Evolutionary conservation across 2,888 invertebrate genomes (phyloP).

Genomic region (Pseudoips prasinana): DNA sequence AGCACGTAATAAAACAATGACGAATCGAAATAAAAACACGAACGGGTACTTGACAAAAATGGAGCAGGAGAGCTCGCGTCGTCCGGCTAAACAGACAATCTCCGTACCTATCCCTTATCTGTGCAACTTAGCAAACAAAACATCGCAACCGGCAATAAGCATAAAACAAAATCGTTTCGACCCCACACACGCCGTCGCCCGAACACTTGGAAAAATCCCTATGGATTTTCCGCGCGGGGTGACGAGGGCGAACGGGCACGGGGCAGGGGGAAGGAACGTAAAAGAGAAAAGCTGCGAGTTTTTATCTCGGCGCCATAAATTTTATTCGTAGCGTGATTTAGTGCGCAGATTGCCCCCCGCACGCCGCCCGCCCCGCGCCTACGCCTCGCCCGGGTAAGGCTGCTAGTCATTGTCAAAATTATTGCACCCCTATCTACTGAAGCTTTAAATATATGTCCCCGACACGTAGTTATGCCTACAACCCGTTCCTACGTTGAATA

Average conservation of each 20-base stretch:
- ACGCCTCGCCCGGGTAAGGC: slow-evolving; percentile 78
- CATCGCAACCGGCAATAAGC: slow-evolving; percentile 78
- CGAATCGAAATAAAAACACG: slow-evolving; percentile 28
- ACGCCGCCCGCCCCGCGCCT: slow-evolving; percentile 64
- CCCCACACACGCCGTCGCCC: slow-evolving; percentile 79
- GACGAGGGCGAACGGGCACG: slow-evolving; percentile 40
- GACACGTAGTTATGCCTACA: slow-evolving; percentile 74
- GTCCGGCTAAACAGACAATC: slow-evolving; percentile 64
- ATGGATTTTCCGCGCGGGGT: slow-evolving; percentile 77
- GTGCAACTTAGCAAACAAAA: slow-evolving; percentile 78
- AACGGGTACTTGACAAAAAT: slow-evolving; percentile 34
- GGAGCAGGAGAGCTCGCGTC: slow-evolving; percentile 33
- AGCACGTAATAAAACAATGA: slow-evolving; percentile 33
- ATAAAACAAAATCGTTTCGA: slow-evolving; percentile 81
- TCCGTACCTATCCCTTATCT: slow-evolving; percentile 71
- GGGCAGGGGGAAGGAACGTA: slow-evolving; percentile 74
- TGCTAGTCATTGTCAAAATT: slow-evolving; percentile 83
- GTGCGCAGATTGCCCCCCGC: slow-evolving; percentile 82
- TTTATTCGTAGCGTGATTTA: slow-evolving; percentile 84
- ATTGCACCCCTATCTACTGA: slow-evolving; percentile 82
- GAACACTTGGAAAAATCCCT: slow-evolving; percentile 82
- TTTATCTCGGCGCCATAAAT: slow-evolving; percentile 84
- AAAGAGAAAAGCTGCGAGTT: slow-evolving; percentile 84
- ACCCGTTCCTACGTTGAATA: slow-evolving; percentile 57
- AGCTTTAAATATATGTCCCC: slow-evolving; percentile 81